These are phyloP conservation scores for Calidris pugnax DNA, from an alignment of 2,113 vertebrate genomes.

Conservation along the genomic window DNA sequence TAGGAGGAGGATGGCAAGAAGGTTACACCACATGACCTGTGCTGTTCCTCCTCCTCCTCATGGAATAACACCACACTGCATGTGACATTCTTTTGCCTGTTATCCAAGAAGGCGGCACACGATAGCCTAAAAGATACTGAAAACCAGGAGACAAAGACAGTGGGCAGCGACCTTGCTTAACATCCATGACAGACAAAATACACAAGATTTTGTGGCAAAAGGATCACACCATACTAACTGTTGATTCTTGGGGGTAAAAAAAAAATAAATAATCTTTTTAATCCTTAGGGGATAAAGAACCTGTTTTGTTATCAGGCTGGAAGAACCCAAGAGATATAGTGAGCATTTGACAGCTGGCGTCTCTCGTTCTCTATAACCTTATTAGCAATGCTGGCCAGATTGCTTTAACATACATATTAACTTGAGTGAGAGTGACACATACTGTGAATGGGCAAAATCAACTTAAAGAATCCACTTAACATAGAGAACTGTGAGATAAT, in stretches of 20 bases:
- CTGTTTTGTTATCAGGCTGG: neutral
- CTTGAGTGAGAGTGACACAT: neutral
- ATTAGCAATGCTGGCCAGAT: neutral
- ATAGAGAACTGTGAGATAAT: neutral
- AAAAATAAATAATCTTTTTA: neutral
- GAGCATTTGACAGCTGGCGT: neutral
- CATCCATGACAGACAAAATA: neutral
- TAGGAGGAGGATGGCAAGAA: neutral
- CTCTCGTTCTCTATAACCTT: neutral
- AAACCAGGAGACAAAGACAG: neutral
- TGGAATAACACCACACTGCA: neutral
- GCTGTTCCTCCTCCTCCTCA: neutral
- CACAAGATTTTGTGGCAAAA: neutral
- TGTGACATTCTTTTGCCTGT: neutral
- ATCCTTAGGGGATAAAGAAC: neutral
- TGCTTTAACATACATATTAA: neutral
- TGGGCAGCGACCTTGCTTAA: neutral
- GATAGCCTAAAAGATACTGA: neutral
- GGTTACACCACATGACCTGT: neutral
- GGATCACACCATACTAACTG: neutral
- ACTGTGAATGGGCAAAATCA: neutral
- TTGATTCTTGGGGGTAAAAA: neutral
- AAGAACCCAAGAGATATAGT: neutral
- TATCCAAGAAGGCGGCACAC: neutral
- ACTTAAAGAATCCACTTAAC: neutral